Percentiles rank a stretch among this genome's conserved stretches.
Conservation (phyloP, 1,140 invertebrate species). For the Drosophila bifasciata region DNA sequence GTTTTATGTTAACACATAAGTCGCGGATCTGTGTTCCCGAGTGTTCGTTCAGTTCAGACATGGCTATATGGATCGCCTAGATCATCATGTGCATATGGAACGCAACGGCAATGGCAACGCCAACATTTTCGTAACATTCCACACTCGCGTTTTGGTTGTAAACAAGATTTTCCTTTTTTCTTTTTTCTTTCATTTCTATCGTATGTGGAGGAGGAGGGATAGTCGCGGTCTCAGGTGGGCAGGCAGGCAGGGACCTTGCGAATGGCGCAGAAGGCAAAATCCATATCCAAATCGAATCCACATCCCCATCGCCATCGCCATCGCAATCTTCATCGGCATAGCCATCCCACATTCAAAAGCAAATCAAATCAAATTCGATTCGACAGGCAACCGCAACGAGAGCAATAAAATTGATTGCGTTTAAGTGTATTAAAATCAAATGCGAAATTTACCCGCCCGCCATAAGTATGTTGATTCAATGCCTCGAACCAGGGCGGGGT, state of each 20-base stretch:
- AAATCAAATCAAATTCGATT: slow-evolving; percentile 78
- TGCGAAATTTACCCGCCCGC: slow-evolving; percentile 53
- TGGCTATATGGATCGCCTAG: slow-evolving; percentile 21
- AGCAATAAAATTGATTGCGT: slow-evolving; percentile 81
- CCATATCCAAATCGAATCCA: slow-evolving; percentile 35
- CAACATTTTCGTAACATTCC: slow-evolving; percentile 71
- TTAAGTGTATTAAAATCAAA: slow-evolving; percentile 79
- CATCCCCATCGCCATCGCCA: slow-evolving; percentile 13
- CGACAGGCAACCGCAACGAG: slow-evolving; percentile 76
- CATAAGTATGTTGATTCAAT: no score
- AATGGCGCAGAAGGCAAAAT: slow-evolving; percentile 55
- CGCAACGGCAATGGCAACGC: slow-evolving; percentile 27
- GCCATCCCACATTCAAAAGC: slow-evolving; percentile 60
- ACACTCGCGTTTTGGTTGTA: slow-evolving; percentile 61
- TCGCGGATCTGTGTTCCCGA: slow-evolving; percentile 40
- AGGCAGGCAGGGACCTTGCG: slow-evolving; percentile 28
- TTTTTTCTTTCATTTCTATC: slow-evolving; percentile 19
- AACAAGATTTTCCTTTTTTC: slow-evolving; percentile 54
- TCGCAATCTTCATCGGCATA: slow-evolving; percentile 12
- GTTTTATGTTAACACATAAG: slow-evolving; percentile 75
- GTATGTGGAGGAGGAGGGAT: slow-evolving; percentile 7
- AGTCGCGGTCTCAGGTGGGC: not conserved
- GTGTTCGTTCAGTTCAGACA: slow-evolving; percentile 20
- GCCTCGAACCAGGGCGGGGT: no score
- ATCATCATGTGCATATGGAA: slow-evolving; percentile 71